phyloP scores from a whole-genome alignment of 2,888 invertebrate species.

The Amblyjoppa fuscipennis region DNA sequence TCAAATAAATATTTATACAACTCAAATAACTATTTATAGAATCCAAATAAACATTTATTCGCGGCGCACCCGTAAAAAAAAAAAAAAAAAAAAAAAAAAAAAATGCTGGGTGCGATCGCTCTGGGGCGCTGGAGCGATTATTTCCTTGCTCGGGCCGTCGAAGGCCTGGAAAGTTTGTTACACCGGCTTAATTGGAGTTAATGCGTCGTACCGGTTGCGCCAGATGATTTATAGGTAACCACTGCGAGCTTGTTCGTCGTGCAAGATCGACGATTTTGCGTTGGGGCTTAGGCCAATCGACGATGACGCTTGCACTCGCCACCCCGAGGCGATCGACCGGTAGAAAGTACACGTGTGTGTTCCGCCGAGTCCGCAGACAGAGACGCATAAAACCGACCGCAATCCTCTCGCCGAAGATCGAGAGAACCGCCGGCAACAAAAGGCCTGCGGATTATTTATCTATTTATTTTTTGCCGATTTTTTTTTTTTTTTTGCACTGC shows the following conservation, averaged over 20 bases:
- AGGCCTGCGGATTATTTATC: not conserved
- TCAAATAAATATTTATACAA: too few relatives aligned
- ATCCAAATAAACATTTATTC: too few relatives aligned
- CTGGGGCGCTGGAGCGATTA: not conserved
- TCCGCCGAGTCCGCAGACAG: not conserved
- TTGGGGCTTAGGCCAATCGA: not conserved
- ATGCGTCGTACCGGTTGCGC: constrained; percentile 62
- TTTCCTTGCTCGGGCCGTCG: constrained; percentile 9
- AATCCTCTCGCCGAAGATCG: constrained; percentile 5
- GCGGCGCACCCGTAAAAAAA: too few relatives aligned
- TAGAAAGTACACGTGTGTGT: constrained; percentile 51
- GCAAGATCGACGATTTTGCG: constrained; percentile 32
- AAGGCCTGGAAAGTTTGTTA: constrained; percentile 71
- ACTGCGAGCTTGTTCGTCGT: not conserved
- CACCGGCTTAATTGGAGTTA: constrained; percentile 69
- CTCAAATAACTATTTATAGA: too few relatives aligned
- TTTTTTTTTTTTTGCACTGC: too few relatives aligned
- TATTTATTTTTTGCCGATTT: not conserved
- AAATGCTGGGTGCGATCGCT: not conserved
- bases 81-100: too few relatives aligned
- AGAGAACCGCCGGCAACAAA: not conserved
- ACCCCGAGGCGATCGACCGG: constrained; percentile 3
- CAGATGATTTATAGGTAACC: constrained; percentile 1
- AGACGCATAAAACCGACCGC: not conserved
- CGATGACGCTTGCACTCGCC: constrained; percentile 14